phyloP scores from a whole-genome alignment of 2,113 vertebrate species.

The Ophiodon elongatus region DNA sequence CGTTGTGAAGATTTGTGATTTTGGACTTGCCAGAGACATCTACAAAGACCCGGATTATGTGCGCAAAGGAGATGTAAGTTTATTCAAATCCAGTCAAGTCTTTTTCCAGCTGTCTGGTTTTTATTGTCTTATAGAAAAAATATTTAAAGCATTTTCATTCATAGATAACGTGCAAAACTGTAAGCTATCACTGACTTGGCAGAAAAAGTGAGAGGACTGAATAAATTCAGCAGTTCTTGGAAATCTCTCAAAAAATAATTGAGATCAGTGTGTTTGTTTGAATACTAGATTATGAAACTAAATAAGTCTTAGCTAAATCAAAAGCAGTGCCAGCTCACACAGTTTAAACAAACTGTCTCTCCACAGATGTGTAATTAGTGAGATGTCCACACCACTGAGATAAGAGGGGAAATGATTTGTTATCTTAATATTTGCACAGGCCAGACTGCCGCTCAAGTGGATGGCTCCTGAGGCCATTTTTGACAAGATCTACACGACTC shows the following conservation, averaged over 20 bases:
- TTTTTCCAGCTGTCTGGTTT: slow-evolving; percentile 13
- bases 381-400: slow-evolving; percentile 10
- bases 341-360: neutral
- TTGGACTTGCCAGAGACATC: slow-evolving; percentile 93
- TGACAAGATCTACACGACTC: slow-evolving; percentile 95
- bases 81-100: neutral
- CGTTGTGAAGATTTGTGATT: slow-evolving; percentile 97
- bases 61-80: slow-evolving; percentile 94
- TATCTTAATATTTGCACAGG: slow-evolving; percentile 76
- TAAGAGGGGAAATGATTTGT: slow-evolving; percentile 16
- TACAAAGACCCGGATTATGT: slow-evolving; percentile 97
- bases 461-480: slow-evolving; percentile 98
- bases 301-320: slow-evolving; percentile 14
- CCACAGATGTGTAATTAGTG: slow-evolving; percentile 10
- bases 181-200: slow-evolving; percentile 32
- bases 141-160: slow-evolving; percentile 29
- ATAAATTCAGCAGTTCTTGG: slow-evolving; percentile 36
- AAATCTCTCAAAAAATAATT: slow-evolving; percentile 32
- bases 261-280: slow-evolving; percentile 35
- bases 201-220: slow-evolving; percentile 13
- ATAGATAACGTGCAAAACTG: slow-evolving; percentile 28
- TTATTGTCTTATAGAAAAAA: slow-evolving; percentile 1
- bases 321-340: neutral
- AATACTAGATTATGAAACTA: slow-evolving; percentile 1
- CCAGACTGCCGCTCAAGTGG: slow-evolving; percentile 95